Evolutionary conservation across 2,888 invertebrate species (phyloP).

Genomic region (Tachina fera): DNA sequence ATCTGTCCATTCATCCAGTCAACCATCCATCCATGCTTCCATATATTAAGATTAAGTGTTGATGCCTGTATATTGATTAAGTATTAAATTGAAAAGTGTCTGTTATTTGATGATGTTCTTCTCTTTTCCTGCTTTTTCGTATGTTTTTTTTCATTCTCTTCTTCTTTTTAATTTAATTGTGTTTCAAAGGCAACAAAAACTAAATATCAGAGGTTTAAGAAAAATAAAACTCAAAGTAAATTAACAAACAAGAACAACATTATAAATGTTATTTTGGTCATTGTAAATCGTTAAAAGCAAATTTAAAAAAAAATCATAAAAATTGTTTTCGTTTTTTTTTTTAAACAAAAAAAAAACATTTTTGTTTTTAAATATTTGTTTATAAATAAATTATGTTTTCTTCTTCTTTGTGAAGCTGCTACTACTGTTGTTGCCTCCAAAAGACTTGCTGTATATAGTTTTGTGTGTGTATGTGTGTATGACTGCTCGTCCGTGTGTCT

Average conservation of each 20-base stretch:
- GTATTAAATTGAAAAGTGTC: slow-evolving; percentile 59
- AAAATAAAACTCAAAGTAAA: slow-evolving; percentile 28
- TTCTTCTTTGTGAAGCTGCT: slow-evolving; percentile 21
- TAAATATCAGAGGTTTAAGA: slow-evolving; percentile 14
- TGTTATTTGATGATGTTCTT: slow-evolving; percentile 43
- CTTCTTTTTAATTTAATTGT: slow-evolving; percentile 36
- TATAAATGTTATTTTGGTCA: slow-evolving; percentile 45
- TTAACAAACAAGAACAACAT: slow-evolving; percentile 46
- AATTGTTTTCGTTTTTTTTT: slow-evolving; percentile 20
- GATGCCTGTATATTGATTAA: slow-evolving; percentile 60
- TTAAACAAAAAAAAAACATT: neutral
- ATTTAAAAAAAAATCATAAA: slow-evolving; percentile 55
- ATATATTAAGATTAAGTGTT: slow-evolving; percentile 56
- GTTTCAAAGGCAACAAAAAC: slow-evolving; percentile 23
- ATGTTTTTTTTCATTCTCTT: neutral
- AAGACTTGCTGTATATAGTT: neutral
- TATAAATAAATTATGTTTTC: slow-evolving; percentile 58
- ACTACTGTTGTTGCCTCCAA: slow-evolving; percentile 2
- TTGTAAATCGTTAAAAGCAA: slow-evolving; percentile 36
- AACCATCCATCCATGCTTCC: slow-evolving; percentile 8
- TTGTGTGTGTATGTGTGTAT: neutral
- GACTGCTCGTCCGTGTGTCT: neutral
- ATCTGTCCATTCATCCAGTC: slow-evolving; percentile 28
- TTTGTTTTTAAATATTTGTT: slow-evolving; percentile 17
- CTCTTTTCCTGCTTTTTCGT: neutral